Evolutionary conservation across 2,888 invertebrate genomes (phyloP), one percentile per base, ranked within the genome.

Genomic region (Nysson spinosus): DNA sequence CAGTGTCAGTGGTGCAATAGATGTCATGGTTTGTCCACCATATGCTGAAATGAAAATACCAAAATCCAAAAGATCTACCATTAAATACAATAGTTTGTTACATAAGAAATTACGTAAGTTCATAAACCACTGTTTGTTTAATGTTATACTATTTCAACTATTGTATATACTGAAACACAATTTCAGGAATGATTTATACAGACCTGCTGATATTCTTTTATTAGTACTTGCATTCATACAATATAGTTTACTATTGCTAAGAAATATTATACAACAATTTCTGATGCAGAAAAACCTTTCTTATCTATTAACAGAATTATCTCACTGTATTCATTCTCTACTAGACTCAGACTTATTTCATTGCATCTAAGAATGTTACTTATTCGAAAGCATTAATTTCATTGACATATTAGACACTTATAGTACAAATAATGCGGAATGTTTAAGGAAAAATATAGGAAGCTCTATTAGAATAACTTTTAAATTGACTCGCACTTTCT

Each of bases 61-160:
- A 17, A 85, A 81, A 52, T 79, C 77, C 2, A 83, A 83, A 51
- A 84, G 72, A 54, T 80, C 66, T 65, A 80, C 72, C 19, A 77
- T 85, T 56, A 87, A 86, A 56, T 87, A 87, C 42, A 87, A 87
- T 64, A 87, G 87, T 74, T 72, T 87, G 35, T 81, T 87, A 1
- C 87, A 87, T 55, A 86, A 83, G 58, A 87, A 87, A 79, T 72
- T 87, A 43, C 76, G 85, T 84, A 67, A 84, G 85, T 81, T n/a
- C n/a, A n/a, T n/a, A n/a, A n/a, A n/a, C n/a, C n/a, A n/a, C n/a
- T n/a, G n/a, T n/a, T n/a, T n/a, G n/a, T n/a, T 32, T 4, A 46
- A 69, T 43, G 35, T 46, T 32, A 7, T 19, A 6, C 34, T 9
- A 37, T 79, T 34, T 5, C 37, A 61, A 19, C 9, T n/a, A n/a